These are phyloP conservation scores for Esperia sulphurella DNA, from an alignment of 2,888 invertebrate genomes.

Conservation along the genomic window DNA sequence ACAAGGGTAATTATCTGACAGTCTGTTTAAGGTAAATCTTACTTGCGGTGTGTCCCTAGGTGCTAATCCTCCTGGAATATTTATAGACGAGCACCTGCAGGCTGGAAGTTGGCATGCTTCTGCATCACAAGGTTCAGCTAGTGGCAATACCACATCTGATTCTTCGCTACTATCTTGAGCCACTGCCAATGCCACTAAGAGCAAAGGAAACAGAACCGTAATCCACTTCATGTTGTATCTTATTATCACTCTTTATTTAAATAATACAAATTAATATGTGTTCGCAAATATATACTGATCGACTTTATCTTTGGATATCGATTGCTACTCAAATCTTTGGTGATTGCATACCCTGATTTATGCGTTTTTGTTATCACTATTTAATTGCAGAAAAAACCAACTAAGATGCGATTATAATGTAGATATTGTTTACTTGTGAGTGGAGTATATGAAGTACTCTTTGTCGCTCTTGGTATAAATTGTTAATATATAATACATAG, in stretches of 20 bases:
- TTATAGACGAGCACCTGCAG: constrained; percentile 58
- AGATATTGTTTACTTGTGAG: too few relatives aligned
- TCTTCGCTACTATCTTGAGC: neutral
- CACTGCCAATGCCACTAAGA: neutral
- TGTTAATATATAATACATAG: too few relatives aligned
- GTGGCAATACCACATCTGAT: constrained; percentile 2
- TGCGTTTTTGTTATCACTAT: neutral
- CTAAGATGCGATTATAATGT: neutral
- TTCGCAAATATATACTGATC: neutral
- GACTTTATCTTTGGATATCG: neutral
- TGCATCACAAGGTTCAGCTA: constrained; percentile 26
- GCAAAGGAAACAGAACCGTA: neutral
- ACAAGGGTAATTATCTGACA: too few relatives aligned
- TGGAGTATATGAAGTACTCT: too few relatives aligned
- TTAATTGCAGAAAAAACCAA: neutral
- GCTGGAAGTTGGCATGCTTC: constrained; percentile 50
- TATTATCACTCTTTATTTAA: neutral
- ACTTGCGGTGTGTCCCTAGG: constrained; percentile 64
- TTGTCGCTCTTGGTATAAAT: too few relatives aligned
- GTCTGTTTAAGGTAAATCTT: neutral
- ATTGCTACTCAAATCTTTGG: neutral
- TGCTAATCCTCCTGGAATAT: constrained; percentile 51
- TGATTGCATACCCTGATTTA: neutral
- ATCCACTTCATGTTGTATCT: neutral
- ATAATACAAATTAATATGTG: neutral